phyloP scores from a whole-genome alignment of 2,797 vertebrate genomes.

The Eupleurogrammus muticus region DNA sequence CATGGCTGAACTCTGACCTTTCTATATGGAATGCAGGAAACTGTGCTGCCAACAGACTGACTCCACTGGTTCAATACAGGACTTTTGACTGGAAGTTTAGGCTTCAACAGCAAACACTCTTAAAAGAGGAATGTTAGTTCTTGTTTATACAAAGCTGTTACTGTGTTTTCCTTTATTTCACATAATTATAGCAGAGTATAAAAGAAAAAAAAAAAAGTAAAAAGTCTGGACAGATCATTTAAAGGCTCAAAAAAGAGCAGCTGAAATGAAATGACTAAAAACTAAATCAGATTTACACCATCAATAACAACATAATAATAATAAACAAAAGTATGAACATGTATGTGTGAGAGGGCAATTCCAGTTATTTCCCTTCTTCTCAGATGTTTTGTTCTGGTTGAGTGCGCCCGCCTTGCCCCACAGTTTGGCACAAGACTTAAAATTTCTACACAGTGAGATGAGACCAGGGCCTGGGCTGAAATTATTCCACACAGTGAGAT shows the following conservation, averaged over 20 bases:
- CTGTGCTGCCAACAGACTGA: background rate
- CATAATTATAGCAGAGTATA: constrained; percentile 56
- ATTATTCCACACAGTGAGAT: constrained; percentile 78
- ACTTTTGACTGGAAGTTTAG: constrained; percentile 17
- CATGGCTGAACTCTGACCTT: background rate
- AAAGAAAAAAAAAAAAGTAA: constrained; percentile 62
- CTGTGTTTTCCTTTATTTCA: constrained; percentile 43
- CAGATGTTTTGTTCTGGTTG: constrained; percentile 82
- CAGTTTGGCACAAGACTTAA: constrained; percentile 83
- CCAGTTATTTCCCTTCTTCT: constrained; percentile 98
- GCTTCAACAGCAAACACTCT: constrained; percentile 21
- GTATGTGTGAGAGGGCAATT: constrained; percentile 80
- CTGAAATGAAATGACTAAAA: constrained; percentile 77
- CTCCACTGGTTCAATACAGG: constrained; percentile 14
- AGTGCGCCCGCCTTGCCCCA: constrained; percentile 78
- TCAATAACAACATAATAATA: constrained; percentile 59
- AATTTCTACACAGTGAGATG: constrained; percentile 82
- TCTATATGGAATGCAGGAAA: constrained; percentile 5
- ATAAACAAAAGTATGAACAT: constrained; percentile 72
- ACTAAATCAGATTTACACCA: constrained; percentile 70
- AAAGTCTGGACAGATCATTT: constrained; percentile 60
- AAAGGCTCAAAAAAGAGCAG: constrained; percentile 65
- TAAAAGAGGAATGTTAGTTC: constrained; percentile 30
- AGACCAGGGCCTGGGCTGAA: constrained; percentile 70
- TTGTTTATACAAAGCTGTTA: constrained; percentile 29